Evolutionary conservation across 2,888 invertebrate species (phyloP).

Genomic region (Andrena camellia): DNA sequence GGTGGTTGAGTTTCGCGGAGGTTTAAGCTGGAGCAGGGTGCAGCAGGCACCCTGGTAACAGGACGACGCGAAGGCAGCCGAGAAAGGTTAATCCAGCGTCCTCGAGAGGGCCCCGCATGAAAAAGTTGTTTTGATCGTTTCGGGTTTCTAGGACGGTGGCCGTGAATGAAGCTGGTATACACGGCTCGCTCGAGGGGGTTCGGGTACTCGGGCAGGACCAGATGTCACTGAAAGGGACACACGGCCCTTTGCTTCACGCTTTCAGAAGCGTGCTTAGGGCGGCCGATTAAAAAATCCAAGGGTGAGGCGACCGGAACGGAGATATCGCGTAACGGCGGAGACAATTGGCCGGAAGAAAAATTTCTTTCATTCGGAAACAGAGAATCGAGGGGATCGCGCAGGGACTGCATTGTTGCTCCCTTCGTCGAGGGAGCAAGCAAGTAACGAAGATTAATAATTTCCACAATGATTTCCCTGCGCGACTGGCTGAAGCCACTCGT

Average conservation of each 20-base stretch:
- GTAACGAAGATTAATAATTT: constrained; percentile 51
- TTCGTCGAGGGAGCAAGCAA: not conserved
- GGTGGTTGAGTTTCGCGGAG: constrained; percentile 73
- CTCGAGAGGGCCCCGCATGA: constrained; percentile 76
- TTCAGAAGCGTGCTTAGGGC: constrained; percentile 49
- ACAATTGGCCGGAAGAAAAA: constrained; percentile 57
- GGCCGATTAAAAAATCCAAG: constrained; percentile 62
- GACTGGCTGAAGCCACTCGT: not conserved
- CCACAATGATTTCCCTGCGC: constrained; percentile 3
- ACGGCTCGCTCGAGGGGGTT: constrained; percentile 42
- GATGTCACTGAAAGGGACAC: constrained; percentile 70
- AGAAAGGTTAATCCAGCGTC: constrained; percentile 77
- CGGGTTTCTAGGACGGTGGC: constrained; percentile 82
- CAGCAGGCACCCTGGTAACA: constrained; percentile 42
- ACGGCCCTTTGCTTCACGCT: constrained; percentile 58
- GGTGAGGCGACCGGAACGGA: constrained; percentile 29
- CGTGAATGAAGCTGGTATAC: constrained; percentile 78
- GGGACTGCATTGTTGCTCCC: not conserved
- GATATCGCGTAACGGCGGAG: constrained; percentile 30
- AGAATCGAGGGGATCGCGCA: not conserved
- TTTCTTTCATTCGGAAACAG: constrained; percentile 31
- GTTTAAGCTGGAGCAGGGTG: constrained; percentile 39
- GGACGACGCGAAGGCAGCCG: constrained; percentile 53
- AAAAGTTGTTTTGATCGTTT: constrained; percentile 84
- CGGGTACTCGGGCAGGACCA: constrained; percentile 60